phyloP scores from a whole-genome alignment of 2,888 invertebrate species.

The Protonemura montana region DNA sequence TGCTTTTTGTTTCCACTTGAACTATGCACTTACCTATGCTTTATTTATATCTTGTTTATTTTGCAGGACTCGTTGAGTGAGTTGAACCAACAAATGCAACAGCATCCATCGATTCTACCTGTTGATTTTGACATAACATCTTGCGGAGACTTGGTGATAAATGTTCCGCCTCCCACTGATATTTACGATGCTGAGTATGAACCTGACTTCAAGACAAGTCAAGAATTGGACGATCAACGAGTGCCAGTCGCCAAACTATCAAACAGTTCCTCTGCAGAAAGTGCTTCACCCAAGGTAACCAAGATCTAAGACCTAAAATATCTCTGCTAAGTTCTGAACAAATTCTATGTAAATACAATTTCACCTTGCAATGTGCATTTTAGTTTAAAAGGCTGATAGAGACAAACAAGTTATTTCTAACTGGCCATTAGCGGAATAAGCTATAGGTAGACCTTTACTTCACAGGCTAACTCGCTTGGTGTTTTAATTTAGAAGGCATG shows the following conservation, averaged over 20 bases:
- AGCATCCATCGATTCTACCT: slow-evolving; percentile 91
- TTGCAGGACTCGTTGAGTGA: slow-evolving; percentile 86
- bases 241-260: slow-evolving; percentile 80
- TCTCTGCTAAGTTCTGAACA: no score
- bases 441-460: no score
- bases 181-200: slow-evolving; percentile 66
- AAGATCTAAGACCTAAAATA: not conserved
- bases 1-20: no score
- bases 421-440: not conserved
- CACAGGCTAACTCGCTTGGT: not conserved
- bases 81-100: slow-evolving; percentile 83
- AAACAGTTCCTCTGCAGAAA: slow-evolving; percentile 57
- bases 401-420: not conserved
- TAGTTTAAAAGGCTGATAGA: not conserved
- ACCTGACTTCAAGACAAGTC: slow-evolving; percentile 50
- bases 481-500: not conserved
- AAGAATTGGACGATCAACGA: slow-evolving; percentile 72
- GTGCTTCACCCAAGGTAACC: slow-evolving; percentile 61
- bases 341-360: not conserved
- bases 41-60: not conserved
- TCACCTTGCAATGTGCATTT: not conserved
- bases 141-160: slow-evolving; percentile 76
- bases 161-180: slow-evolving; percentile 67
- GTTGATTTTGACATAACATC: slow-evolving; percentile 92
- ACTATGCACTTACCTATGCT: not conserved